Percentiles rank a stretch among this genome's conserved stretches.
Evolutionary conservation across 2,113 vertebrate species (phyloP).

Genomic region (Isichthys henryi): DNA sequence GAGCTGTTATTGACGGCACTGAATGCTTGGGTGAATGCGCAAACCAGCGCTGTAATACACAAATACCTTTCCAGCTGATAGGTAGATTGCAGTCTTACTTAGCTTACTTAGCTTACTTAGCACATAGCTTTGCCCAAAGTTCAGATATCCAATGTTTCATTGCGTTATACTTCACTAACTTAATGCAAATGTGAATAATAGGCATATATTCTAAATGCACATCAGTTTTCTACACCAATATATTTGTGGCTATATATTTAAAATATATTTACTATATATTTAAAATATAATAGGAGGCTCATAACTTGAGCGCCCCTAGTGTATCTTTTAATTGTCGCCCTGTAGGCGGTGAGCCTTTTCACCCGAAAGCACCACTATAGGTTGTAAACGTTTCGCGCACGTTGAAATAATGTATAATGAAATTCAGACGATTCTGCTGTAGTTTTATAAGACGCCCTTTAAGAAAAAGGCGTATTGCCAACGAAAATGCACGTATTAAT

Average conservation of each 20-base stretch:
- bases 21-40: neutral
- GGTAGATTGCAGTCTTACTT: neutral
- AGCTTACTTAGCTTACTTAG: too few relatives aligned
- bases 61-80: too few relatives aligned
- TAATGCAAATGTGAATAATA: neutral
- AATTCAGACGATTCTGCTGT: neutral
- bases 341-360: neutral
- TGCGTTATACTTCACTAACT: neutral
- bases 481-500: neutral
- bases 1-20: neutral
- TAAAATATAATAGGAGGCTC: neutral
- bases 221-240: neutral
- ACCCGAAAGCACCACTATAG: neutral
- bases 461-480: neutral
- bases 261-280: too few relatives aligned
- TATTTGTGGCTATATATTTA: too few relatives aligned
- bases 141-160: neutral
- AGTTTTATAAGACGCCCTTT: neutral
- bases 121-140: neutral
- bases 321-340: neutral
- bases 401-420: neutral
- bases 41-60: neutral
- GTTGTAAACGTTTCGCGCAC: neutral
- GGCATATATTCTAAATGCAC: neutral
- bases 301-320: conserved; percentile 10